Evolutionary conservation across 2,888 invertebrate genomes (phyloP).

Genomic region (Incurvaria masculella): DNA sequence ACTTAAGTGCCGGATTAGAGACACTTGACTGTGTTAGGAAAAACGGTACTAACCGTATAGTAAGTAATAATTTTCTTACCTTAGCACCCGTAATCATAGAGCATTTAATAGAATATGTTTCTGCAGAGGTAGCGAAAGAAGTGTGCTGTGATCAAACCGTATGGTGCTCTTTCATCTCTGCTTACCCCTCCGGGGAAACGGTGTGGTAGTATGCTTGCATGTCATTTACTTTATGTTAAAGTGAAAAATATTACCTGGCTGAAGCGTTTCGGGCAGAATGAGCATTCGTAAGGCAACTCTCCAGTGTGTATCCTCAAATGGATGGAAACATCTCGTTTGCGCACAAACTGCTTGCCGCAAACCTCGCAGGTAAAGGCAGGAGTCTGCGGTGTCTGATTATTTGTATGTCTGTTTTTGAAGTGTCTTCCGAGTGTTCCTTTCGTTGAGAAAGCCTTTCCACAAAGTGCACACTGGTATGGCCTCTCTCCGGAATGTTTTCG

Average conservation of each 20-base stretch:
- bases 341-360: slow-evolving; percentile 8
- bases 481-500: not conserved
- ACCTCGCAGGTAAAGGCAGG: slow-evolving; percentile 2
- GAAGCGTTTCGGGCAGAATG: slow-evolving; percentile 7
- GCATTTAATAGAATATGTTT: too few species aligned
- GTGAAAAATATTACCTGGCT: not conserved
- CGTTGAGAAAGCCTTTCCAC: not conserved
- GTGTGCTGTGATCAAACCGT: too few species aligned
- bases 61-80: too few species aligned
- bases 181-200: too few species aligned
- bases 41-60: too few species aligned
- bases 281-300: slow-evolving; percentile 7
- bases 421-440: not conserved
- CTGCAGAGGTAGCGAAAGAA: too few species aligned
- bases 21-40: too few species aligned
- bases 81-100: too few species aligned
- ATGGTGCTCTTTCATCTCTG: too few species aligned
- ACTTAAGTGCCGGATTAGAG: too few species aligned
- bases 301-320: slow-evolving; percentile 3
- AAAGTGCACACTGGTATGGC: not conserved
- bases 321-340: slow-evolving; percentile 4
- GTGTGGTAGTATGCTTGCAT: slow-evolving; percentile 9
- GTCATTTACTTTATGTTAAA: slow-evolving; percentile 6
- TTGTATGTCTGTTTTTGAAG: not conserved
- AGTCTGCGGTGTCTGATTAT: not conserved